A percentile compares a stretch with the other conserved stretches of the same genome.
Conservation (phyloP, 2,888 invertebrate genomes). For the Philaethria dido region DNA sequence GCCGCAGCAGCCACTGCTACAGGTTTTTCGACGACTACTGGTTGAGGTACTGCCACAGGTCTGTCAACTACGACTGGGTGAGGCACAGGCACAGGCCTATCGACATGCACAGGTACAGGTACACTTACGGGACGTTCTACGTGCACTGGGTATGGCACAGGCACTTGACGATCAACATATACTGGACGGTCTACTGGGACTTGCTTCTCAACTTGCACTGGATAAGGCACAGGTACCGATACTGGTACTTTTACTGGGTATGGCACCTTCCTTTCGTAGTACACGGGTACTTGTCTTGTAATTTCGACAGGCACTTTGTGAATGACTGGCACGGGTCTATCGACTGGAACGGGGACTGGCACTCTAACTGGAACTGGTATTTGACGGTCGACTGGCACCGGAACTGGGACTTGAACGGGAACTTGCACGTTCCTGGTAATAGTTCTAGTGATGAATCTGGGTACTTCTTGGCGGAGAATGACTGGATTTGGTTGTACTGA, state of each 20-base stretch:
- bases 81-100: slow-evolving; percentile 72
- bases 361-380: slow-evolving; percentile 80
- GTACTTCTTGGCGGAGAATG: slow-evolving; percentile 73
- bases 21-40: slow-evolving; percentile 61
- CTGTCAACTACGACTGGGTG: slow-evolving; percentile 57
- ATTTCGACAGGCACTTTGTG: slow-evolving; percentile 80
- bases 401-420: slow-evolving; percentile 60
- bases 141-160: slow-evolving; percentile 80
- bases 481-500: slow-evolving; percentile 74
- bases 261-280: slow-evolving; percentile 77
- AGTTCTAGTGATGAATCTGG: slow-evolving; percentile 73
- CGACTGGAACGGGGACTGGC: slow-evolving; percentile 80
- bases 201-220: slow-evolving; percentile 82
- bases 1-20: slow-evolving; percentile 53
- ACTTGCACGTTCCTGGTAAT: slow-evolving; percentile 75
- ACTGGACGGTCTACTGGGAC: slow-evolving; percentile 85
- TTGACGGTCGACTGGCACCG: slow-evolving; percentile 66
- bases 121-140: slow-evolving; percentile 84
- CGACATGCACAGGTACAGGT: slow-evolving; percentile 84
- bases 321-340: slow-evolving; percentile 80
- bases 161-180: slow-evolving; percentile 81
- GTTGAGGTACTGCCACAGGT: slow-evolving; percentile 69
- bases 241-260: slow-evolving; percentile 81
- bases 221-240: slow-evolving; percentile 83
- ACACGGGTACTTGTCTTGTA: slow-evolving; percentile 76